phyloP scores from a whole-genome alignment of 2,113 vertebrate species.

The Oryzias celebensis region DNA sequence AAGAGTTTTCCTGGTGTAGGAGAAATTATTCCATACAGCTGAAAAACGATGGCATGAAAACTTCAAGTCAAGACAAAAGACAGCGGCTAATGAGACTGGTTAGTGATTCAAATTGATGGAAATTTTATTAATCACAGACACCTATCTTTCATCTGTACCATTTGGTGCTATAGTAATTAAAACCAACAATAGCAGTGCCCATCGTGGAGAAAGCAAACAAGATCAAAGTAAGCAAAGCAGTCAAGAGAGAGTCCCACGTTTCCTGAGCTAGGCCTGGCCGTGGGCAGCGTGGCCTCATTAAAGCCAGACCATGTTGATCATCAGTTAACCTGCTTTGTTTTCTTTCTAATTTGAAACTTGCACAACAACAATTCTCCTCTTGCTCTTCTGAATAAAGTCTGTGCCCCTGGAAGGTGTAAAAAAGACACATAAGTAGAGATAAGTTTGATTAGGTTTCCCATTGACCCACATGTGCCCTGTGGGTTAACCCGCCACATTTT shows the following conservation, averaged over 20 bases:
- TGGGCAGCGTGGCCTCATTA: slow-evolving; percentile 92
- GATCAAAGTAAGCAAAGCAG: slow-evolving; percentile 91
- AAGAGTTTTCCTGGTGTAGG: slow-evolving; percentile 68
- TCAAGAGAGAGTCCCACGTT: slow-evolving; percentile 86
- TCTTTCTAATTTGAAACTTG: slow-evolving; percentile 88
- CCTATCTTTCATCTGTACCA: slow-evolving; percentile 98
- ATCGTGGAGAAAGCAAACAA: slow-evolving; percentile 82
- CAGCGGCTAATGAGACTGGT: slow-evolving; percentile 95
- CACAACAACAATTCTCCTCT: slow-evolving; percentile 82
- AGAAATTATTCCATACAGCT: slow-evolving; percentile 70
- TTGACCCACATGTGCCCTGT: slow-evolving; percentile 6
- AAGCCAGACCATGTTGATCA: slow-evolving; percentile 93
- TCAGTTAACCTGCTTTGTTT: slow-evolving; percentile 99
- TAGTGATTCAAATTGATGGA: slow-evolving; percentile 99
- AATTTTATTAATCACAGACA: slow-evolving; percentile 99
- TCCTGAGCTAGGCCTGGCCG: slow-evolving; percentile 87
- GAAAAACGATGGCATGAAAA: slow-evolving; percentile 84
- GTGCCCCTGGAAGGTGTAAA: slow-evolving; percentile 78
- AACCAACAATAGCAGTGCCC: slow-evolving; percentile 94
- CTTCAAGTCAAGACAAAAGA: slow-evolving; percentile 88
- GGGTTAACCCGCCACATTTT: too few species aligned
- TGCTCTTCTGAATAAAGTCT: slow-evolving; percentile 81
- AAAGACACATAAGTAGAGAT: slow-evolving; percentile 66
- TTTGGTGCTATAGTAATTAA: slow-evolving; percentile 98
- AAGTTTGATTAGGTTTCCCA: slow-evolving; percentile 36